phyloP scores from a whole-genome alignment of 2,113 vertebrate species.

The Perccottus glenii region DNA sequence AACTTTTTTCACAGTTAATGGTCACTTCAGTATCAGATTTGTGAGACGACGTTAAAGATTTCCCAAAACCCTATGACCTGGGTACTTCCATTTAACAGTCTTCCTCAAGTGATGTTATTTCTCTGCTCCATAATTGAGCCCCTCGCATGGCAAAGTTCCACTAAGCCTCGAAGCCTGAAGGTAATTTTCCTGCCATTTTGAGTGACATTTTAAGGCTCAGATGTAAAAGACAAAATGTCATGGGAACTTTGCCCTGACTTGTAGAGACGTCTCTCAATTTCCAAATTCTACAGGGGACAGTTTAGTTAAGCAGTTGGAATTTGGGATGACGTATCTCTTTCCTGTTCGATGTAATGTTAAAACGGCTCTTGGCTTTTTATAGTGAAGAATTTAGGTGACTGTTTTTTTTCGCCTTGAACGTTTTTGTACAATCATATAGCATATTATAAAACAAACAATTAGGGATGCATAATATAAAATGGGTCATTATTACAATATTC shows the following conservation, averaged over 20 bases:
- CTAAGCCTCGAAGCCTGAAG: conserved; percentile 27
- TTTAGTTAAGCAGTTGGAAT: conserved; percentile 17
- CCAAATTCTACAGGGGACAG: conserved; percentile 19
- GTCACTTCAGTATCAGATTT: too few species aligned
- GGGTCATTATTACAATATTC: too few species aligned
- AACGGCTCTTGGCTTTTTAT: conserved; percentile 36
- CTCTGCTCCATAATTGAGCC: conserved; percentile 34
- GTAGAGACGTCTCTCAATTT: conserved; percentile 27
- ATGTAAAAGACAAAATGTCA: conserved; percentile 58
- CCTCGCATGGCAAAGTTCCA: conserved; percentile 29
- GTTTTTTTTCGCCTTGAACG: too few species aligned
- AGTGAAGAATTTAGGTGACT: conserved; percentile 8
- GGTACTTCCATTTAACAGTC: conserved; percentile 33
- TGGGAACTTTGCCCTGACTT: conserved; percentile 18
- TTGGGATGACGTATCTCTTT: conserved; percentile 15
- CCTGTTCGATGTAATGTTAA: conserved; percentile 21
- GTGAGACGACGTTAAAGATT: neutral
- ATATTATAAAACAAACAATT: too few species aligned
- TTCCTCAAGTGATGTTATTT: conserved; percentile 32
- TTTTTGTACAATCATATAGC: too few species aligned
- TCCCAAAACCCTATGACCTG: conserved; percentile 6
- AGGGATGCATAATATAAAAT: too few species aligned
- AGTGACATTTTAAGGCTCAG: conserved; percentile 54
- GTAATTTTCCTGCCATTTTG: conserved; percentile 55
- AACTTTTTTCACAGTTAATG: neutral